These are phyloP conservation scores for Metallyticus violacea DNA, from an alignment of 2,888 invertebrate genomes.

Conservation along the genomic window DNA sequence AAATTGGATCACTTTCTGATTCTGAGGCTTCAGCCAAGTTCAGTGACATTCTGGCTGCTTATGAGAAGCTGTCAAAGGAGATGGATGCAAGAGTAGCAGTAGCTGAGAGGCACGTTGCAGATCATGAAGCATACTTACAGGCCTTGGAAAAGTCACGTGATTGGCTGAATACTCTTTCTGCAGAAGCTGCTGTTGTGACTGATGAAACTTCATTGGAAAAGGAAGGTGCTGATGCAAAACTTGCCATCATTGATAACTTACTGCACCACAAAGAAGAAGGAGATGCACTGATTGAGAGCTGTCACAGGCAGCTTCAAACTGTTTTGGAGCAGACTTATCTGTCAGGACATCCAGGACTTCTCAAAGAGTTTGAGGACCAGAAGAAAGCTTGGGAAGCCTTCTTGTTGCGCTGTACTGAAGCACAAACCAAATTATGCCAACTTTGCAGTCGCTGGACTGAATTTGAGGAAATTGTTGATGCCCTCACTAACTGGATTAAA, in stretches of 20 bases:
- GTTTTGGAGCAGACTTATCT: conserved; percentile 76
- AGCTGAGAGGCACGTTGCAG: conserved; percentile 69
- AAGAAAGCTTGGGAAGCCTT: conserved; percentile 74
- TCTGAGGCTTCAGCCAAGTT: conserved; percentile 75
- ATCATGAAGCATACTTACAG: conserved; percentile 80
- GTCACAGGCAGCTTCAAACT: conserved; percentile 66
- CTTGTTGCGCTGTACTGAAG: conserved; percentile 65
- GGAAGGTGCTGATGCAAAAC: conserved; percentile 72
- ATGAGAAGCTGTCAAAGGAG: conserved; percentile 64
- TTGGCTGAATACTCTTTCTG: conserved; percentile 74
- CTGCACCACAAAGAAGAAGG: conserved; percentile 71
- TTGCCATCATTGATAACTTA: conserved; percentile 71
- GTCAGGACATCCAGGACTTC: conserved; percentile 69
- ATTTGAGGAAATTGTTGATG: conserved; percentile 74
- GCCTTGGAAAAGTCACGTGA: conserved; percentile 80
- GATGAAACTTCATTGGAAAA: conserved; percentile 78
- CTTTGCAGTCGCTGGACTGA: conserved; percentile 78
- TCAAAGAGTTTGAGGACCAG: conserved; percentile 71
- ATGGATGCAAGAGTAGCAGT: conserved; percentile 63
- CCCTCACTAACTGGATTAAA: conserved; percentile 80
- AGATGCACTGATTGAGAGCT: conserved; percentile 64
- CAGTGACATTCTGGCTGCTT: conserved; percentile 68
- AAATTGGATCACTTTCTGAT: conserved; percentile 75
- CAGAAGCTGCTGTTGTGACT: conserved; percentile 72
- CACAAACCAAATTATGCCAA: conserved; percentile 69